Percentiles rank a stretch among this genome's conserved stretches.
Conservation (phyloP, 2,797 vertebrate genomes). For the Sebastes alutus region DNA sequence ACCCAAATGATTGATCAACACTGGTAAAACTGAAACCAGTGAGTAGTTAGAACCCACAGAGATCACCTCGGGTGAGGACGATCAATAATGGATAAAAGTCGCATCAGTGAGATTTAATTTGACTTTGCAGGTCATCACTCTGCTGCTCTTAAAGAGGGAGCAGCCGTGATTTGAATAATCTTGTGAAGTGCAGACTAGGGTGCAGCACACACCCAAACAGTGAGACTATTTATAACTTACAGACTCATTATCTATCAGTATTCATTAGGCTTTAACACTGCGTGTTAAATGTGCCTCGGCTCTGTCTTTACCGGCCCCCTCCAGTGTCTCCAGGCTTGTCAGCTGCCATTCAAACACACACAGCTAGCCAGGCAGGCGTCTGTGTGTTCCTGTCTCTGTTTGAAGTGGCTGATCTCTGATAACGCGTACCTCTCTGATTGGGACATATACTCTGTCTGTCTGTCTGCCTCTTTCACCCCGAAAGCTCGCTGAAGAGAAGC, state of each 20-base stretch:
- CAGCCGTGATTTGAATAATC: neutral
- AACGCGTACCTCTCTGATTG: constrained; percentile 59
- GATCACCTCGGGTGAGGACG: constrained; percentile 50
- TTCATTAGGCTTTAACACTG: constrained; percentile 9
- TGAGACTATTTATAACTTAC: constrained; percentile 9
- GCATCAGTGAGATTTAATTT: constrained; percentile 27
- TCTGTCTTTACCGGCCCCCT: neutral
- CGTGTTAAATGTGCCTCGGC: constrained; percentile 9
- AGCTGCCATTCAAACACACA: constrained; percentile 53
- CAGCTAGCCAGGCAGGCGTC: constrained; percentile 67
- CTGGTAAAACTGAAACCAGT: constrained; percentile 38
- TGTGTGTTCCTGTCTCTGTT: constrained; percentile 80
- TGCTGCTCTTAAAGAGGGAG: neutral
- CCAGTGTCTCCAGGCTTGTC: constrained; percentile 28
- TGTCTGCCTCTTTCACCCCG: constrained; percentile 6
- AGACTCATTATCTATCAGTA: neutral
- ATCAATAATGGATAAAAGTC: constrained; percentile 56
- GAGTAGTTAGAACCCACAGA: constrained; percentile 17
- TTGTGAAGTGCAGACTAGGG: constrained; percentile 1
- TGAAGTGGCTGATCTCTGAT: constrained; percentile 85
- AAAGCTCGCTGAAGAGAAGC: neutral
- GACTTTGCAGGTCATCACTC: constrained; percentile 23
- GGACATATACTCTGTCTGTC: constrained; percentile 51
- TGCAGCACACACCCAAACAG: neutral
- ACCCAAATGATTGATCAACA: constrained; percentile 18